phyloP scores from a whole-genome alignment of 2,888 invertebrate genomes.

The Zelleria hepariella region DNA sequence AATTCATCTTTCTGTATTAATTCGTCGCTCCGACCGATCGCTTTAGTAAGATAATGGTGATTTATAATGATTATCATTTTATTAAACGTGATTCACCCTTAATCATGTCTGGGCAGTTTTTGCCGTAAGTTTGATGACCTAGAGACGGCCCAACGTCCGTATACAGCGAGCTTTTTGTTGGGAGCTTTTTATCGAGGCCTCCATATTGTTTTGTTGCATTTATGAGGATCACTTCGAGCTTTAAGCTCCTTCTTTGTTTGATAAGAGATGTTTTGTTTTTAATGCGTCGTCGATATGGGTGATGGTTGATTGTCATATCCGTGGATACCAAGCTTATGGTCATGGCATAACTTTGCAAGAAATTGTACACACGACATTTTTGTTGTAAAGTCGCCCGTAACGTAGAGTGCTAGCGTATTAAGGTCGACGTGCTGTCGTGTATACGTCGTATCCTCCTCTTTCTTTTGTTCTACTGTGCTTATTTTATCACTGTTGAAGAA shows the following conservation, averaged over 20 bases:
- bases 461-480: no score
- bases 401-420: no score
- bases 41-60: slow-evolving; percentile 48
- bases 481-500: no score
- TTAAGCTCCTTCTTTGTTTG: not conserved
- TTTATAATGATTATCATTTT: slow-evolving; percentile 60
- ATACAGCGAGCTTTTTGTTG: slow-evolving; percentile 2
- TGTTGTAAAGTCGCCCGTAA: no score
- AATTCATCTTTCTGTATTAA: slow-evolving; percentile 28
- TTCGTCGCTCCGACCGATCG: slow-evolving; percentile 44
- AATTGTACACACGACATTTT: no score
- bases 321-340: not conserved
- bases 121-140: slow-evolving; percentile 11
- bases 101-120: slow-evolving; percentile 31
- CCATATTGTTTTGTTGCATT: not conserved
- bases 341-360: not conserved
- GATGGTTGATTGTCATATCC: not conserved
- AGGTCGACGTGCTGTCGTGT: no score
- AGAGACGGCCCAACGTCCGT: slow-evolving; percentile 5
- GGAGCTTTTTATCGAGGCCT: not conserved
- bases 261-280: not conserved
- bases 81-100: slow-evolving; percentile 51
- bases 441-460: no score
- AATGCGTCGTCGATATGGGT: not conserved
- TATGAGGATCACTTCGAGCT: not conserved